phyloP scores from a whole-genome alignment of 2,797 vertebrate genomes.

The Aulostomus chinensis region DNA sequence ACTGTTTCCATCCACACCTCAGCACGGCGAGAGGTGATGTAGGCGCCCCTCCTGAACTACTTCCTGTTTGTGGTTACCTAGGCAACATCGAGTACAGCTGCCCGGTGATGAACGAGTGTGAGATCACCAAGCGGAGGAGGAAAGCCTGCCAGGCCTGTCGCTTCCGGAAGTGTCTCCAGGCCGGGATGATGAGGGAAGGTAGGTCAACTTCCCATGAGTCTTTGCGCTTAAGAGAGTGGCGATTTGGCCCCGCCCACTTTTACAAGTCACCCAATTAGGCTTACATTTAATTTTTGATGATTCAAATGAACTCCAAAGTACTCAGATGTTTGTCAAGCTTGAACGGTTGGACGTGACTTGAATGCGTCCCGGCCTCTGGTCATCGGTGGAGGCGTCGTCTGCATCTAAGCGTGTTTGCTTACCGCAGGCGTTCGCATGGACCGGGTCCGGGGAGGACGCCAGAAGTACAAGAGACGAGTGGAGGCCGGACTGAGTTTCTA shows the following conservation, averaged over 20 bases:
- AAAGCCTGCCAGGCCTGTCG: slow-evolving; percentile 84
- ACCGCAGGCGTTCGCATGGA: slow-evolving; percentile 80
- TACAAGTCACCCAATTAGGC: too few species aligned
- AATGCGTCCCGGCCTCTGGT: too few species aligned
- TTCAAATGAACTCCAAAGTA: too few species aligned
- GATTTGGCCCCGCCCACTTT: too few species aligned
- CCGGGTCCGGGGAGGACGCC: slow-evolving; percentile 79
- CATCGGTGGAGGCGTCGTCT: too few species aligned
- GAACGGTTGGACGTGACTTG: too few species aligned
- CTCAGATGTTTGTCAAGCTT: too few species aligned
- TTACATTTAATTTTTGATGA: too few species aligned
- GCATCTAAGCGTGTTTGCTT: neutral
- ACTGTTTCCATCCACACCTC: neutral
- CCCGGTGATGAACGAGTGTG: slow-evolving; percentile 76
- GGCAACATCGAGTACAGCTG: slow-evolving; percentile 84
- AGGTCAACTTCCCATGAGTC: slow-evolving; percentile 13
- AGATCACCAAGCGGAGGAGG: slow-evolving; percentile 81
- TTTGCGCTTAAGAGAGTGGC: too few species aligned
- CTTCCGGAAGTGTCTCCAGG: slow-evolving; percentile 81
- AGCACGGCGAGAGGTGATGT: neutral
- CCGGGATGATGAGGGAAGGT: slow-evolving; percentile 84
- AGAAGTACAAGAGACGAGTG: slow-evolving; percentile 77
- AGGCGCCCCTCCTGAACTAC: neutral
- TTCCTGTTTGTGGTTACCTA: slow-evolving; percentile 46
- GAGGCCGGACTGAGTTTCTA: slow-evolving; percentile 46